Evolutionary conservation across 2,113 vertebrate genomes (phyloP).

Genomic region (Gambusia affinis): DNA sequence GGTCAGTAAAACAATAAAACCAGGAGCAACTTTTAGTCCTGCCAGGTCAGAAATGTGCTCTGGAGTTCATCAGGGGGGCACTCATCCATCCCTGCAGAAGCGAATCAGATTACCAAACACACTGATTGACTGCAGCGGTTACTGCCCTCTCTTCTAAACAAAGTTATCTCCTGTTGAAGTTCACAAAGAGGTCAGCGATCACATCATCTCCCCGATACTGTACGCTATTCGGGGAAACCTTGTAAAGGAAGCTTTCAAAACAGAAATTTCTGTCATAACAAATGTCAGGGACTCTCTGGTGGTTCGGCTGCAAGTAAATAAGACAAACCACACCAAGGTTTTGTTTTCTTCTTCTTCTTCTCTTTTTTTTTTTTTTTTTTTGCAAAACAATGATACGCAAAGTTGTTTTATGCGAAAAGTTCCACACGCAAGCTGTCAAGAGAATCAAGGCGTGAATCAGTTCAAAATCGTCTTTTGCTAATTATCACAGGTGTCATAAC

Average conservation of each 20-base stretch:
- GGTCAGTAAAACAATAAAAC: conserved; percentile 11
- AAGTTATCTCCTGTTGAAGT: conserved; percentile 67
- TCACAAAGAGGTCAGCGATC: conserved; percentile 64
- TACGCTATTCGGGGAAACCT: conserved; percentile 13
- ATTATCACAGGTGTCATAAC: conserved; percentile 75
- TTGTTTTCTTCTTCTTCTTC: background rate
- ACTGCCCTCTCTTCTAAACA: conserved; percentile 65
- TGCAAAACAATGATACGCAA: conserved; percentile 43
- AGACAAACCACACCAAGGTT: conserved; percentile 22
- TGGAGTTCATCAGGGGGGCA: conserved; percentile 64
- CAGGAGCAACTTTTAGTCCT: conserved; percentile 27
- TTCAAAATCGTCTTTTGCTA: conserved; percentile 64
- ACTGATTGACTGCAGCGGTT: conserved; percentile 66
- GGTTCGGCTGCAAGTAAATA: conserved; percentile 24
- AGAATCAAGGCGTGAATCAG: conserved; percentile 54
- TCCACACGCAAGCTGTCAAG: conserved; percentile 53
- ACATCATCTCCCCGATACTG: conserved; percentile 39
- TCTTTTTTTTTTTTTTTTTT: too few species aligned
- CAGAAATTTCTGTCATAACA: conserved; percentile 46
- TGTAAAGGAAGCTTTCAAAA: conserved; percentile 53
- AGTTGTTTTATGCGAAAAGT: conserved; percentile 42
- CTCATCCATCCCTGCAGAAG: conserved; percentile 45
- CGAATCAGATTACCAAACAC: conserved; percentile 74
- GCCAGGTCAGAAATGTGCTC: conserved; percentile 27
- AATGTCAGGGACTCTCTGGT: conserved; percentile 30